Evolutionary conservation across 1,140 invertebrate genomes (phyloP), one percentile per base, ranked within the genome.

Genomic region (Leptinotarsa defecta): DNA sequence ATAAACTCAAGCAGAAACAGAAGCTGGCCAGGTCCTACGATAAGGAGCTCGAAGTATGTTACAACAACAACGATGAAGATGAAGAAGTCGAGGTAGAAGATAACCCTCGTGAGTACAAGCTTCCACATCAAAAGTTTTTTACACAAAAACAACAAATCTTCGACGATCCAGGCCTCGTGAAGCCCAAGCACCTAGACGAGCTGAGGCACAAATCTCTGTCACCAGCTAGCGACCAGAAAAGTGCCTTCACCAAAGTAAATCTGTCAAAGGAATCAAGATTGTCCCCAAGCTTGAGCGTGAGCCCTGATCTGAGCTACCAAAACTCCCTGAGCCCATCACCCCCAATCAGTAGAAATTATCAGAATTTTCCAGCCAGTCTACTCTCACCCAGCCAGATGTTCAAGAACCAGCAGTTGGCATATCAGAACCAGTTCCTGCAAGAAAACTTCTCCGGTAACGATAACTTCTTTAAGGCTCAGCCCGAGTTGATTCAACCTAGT

Each of bases 241-340:
- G 93, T 84, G 93, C 93, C 3, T 95, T 95, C 75, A 94, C 93
- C 1, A 95, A 95, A 87, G 93, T 95, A 67, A 86, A 84, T 68
- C 73, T 88, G 22, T 84, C 88, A 8, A 88, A 85, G 22, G 86
- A 88, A 24, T 82, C 87, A 11, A 77, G 87, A 19, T 80, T 88
- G 8, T 90, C 91, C 1, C 92, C 90, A 13, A 89, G 86, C 80
- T 88, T 92, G 13, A 92, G 92, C 0, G 87, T 93, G 8, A 94
- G 93, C 76, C 93, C 93, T 0, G 93, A 94, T 80, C 83, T 91
- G 22, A 90, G 90, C 75, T 94, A 94, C 79, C 92, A 93, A 80
- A 91, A 89, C 76, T 94, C 92, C 61, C 87, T 94, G 57, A 94
- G 92, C 83, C 93, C 93, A 13, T 93, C 92, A 22, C 84, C 78